Conservation (phyloP, 2,797 vertebrate species). For the Argya squamiceps region DNA sequence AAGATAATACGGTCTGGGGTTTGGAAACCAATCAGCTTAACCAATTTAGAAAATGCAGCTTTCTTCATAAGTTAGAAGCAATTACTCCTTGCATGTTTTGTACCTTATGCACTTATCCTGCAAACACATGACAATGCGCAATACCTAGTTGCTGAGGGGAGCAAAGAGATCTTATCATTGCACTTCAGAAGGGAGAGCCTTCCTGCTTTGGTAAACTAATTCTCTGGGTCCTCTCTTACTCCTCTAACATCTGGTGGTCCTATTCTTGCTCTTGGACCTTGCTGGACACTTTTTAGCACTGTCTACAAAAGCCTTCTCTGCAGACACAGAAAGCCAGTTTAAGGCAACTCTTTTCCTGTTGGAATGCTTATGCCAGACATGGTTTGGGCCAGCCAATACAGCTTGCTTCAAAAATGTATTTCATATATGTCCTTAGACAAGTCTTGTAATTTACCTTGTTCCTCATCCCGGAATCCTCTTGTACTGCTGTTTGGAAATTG, state of each 20-base stretch:
- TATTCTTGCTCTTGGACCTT: neutral
- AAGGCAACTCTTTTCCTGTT: neutral
- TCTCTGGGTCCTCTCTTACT: neutral
- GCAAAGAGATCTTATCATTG: neutral
- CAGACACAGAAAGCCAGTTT: neutral
- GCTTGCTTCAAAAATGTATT: neutral
- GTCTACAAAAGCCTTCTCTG: neutral
- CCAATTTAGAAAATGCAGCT: neutral
- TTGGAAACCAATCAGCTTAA: neutral
- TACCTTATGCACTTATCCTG: neutral
- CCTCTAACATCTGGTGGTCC: neutral
- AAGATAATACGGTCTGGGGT: neutral
- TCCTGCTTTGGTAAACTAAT: constrained; percentile 22
- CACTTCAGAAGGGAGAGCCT: constrained; percentile 41
- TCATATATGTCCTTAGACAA: neutral
- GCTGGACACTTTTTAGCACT: neutral
- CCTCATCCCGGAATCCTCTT: neutral
- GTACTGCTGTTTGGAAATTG: neutral
- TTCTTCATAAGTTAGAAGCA: neutral
- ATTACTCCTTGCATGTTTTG: neutral
- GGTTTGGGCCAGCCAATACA: neutral
- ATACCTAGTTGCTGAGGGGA: neutral
- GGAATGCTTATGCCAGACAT: neutral
- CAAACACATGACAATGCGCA: neutral
- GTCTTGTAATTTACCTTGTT: neutral